Evolutionary conservation across 2,888 invertebrate genomes (phyloP), one percentile per base, ranked within the genome.

Genomic region (Lapara coniferarum): DNA sequence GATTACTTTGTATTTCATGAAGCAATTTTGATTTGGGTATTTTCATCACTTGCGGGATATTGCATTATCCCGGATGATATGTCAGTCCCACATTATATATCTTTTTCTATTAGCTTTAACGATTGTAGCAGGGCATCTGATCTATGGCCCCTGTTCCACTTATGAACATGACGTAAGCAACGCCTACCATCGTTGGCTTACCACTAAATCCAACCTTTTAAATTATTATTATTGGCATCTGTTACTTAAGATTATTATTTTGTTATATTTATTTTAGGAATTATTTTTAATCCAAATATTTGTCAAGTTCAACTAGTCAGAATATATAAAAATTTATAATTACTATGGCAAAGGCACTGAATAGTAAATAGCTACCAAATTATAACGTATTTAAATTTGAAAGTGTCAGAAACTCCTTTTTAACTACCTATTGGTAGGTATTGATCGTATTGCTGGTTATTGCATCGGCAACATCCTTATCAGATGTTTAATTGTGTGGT

Each of bases 381-480:
- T 12, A 12, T 7, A 63, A 46, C 13, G 19, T 63, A 13, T 13
- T 49, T 12, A 19, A 46, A 44, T 12, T 63, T 46, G 8, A 19
- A n/a, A 37, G 5, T 37, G 37, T 37, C 0, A 37, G 3, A 37
- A 10, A 16, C 16, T 6, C 49, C 19, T 19, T 25, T 19, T 16
- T 19, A 63, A 49, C 59, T 59, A 63, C 13, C 13, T 46, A 13
- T 49, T 49, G 0, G 49, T 49, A 63, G 0, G 49, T 63, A 19
- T 49, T 16, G 30, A 53, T 37, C 14, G 51, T 2, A 16, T 46
- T 16, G 59, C 8, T 59, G 16, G 53, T 53, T 53, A 59, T 19
- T 63, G 63, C 63, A 63, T 63, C 7, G 44, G 44, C n/a, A 16
- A 19, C 13, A 13, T 49, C 49, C 19, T 63, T 63, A 63, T 63